Evolutionary conservation across 2,113 vertebrate genomes (phyloP).

Genomic region (Grallaria varia): DNA sequence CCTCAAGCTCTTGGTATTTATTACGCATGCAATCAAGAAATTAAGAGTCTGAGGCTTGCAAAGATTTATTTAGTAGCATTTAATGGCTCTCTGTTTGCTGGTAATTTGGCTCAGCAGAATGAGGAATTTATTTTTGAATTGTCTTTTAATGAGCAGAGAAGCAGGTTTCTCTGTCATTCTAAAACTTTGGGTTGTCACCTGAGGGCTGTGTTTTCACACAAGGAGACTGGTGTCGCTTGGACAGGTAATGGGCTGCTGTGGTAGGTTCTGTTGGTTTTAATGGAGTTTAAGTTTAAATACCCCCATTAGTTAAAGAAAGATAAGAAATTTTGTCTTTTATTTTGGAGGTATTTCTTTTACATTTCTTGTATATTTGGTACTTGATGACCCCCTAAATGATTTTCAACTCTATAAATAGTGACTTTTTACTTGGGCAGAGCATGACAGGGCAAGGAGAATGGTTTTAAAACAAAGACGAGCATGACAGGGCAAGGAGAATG

Average conservation of each 20-base stretch:
- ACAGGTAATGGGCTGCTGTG: not conserved
- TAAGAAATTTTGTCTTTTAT: not conserved
- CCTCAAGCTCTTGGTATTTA: slow-evolving; percentile 53
- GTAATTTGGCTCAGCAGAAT: not conserved
- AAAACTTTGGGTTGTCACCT: not conserved
- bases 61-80: slow-evolving; percentile 22
- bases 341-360: not conserved
- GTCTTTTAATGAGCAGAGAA: slow-evolving; percentile 19
- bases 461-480: not conserved
- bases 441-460: not conserved
- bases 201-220: not conserved
- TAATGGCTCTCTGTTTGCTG: not conserved
- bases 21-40: slow-evolving; percentile 21
- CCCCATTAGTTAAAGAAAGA: not conserved
- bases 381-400: not conserved
- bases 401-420: not conserved
- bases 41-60: not conserved
- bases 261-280: not conserved
- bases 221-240: not conserved
- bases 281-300: not conserved
- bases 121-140: slow-evolving; percentile 16
- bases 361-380: not conserved
- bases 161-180: not conserved
- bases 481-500: not conserved
- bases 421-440: not conserved